Evolutionary conservation across 2,113 vertebrate genomes (phyloP), one percentile per base, ranked within the genome.

Genomic region (Mirza zaza): DNA sequence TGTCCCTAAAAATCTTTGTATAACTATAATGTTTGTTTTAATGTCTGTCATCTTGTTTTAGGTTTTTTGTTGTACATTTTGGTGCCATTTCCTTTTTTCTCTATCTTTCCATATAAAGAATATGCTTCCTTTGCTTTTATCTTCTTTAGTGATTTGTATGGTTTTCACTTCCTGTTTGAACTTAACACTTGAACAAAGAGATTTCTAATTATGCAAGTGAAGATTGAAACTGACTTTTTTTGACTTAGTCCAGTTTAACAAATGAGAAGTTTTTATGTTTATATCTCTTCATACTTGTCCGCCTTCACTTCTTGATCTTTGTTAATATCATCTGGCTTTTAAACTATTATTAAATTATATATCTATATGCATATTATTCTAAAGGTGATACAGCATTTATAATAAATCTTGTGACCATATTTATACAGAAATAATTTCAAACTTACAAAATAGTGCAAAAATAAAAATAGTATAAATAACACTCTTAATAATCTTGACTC

Each of bases 371-470:
- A n/a, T 42, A 32, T 48, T 50, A 20, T 48, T 48, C 11, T 79
- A 81, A 81, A 77, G 25, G 23, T 85, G 21, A 63, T 50, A 82
- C 83, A 89, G 50, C 15, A 94, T 61, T 86, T 91, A 7, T 65
- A 61, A 77, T 59, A 83, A 42, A 48, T 81, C 32, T 85, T 80
- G 9, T 87, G 50, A 63, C 11, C 11, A 59, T 68, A 85, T 75
- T 68, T 70, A 45, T 83, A 90, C 42, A 73, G 50, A 92, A 89
- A 76, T 55, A 81, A 86, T 81, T 94, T 83, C 34, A 96, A 73
- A 79, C 13, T 21, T 61, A 68, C 4, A 86, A 70, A 89, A 39
- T 48, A 81, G 42, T 86, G 3, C 5, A 76, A 90, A 92, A 86
- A 39, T 32, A 63, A 95, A 95, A 70, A 83, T 29, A 57, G 11